Evolutionary conservation across 2,797 vertebrate genomes (phyloP).

Genomic region (Melanogrammus aeglefinus): DNA sequence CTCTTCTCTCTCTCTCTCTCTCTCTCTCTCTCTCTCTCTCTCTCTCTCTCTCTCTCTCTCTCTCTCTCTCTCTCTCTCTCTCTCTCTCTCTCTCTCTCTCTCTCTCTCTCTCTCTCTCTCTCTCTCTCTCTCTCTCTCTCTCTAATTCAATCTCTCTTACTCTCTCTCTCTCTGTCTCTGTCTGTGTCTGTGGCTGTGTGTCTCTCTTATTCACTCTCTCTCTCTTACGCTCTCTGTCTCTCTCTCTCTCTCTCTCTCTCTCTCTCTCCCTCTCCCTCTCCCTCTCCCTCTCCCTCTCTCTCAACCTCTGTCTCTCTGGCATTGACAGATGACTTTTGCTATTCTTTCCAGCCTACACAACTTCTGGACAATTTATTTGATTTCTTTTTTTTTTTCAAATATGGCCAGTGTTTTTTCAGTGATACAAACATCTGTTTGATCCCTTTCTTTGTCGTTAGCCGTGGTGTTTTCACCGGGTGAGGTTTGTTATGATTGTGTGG

Average conservation of each 20-base stretch:
- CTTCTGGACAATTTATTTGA: conserved; percentile 39
- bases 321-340: conserved; percentile 61
- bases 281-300: neutral
- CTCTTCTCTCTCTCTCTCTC: too few relatives aligned
- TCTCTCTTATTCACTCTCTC: too few relatives aligned
- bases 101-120: too few relatives aligned
- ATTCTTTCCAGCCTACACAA: conserved; percentile 45
- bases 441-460: neutral
- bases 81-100: too few relatives aligned
- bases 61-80: too few relatives aligned
- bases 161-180: too few relatives aligned
- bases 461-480: conserved; percentile 4
- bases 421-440: conserved; percentile 19
- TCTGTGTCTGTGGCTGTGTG: too few relatives aligned
- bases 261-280: neutral
- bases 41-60: too few relatives aligned
- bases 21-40: too few relatives aligned
- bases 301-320: conserved; percentile 26
- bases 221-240: neutral
- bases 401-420: conserved; percentile 5
- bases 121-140: too few relatives aligned
- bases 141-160: too few relatives aligned
- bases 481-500: neutral
- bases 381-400: neutral
- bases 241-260: neutral